These are phyloP conservation scores for Taphrorychus bicolor DNA, from an alignment of 2,888 invertebrate species.

Conservation along the genomic window DNA sequence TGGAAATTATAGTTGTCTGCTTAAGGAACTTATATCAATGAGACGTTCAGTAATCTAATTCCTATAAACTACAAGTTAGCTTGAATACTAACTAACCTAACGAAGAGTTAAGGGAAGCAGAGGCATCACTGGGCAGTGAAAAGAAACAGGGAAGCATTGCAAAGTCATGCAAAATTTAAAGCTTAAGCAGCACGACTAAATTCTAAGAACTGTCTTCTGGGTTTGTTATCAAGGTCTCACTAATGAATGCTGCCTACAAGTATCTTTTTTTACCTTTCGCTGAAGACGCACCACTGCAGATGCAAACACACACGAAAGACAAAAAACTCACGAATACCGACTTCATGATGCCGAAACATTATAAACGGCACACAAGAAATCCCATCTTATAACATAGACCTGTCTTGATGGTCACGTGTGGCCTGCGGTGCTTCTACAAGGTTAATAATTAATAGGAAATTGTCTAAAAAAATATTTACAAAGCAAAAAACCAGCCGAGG, in stretches of 20 bases:
- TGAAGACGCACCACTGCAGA: no score
- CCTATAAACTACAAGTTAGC: not conserved
- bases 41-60: not conserved
- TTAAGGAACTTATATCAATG: not conserved
- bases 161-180: not conserved
- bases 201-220: not conserved
- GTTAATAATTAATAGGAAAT: not conserved
- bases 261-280: no score
- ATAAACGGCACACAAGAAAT: no score
- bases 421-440: no score
- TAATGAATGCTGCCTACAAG: not conserved
- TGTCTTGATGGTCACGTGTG: no score
- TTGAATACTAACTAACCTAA: not conserved
- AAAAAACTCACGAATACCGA: no score
- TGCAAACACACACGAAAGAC: no score
- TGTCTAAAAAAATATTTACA: not conserved
- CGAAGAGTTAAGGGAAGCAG: not conserved
- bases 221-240: not conserved
- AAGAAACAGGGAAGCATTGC: not conserved
- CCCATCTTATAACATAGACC: no score
- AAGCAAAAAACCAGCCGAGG: not conserved
- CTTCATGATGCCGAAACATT: no score
- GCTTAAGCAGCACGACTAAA: not conserved
- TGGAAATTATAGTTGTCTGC: not conserved
- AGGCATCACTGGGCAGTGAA: not conserved